phyloP scores from a whole-genome alignment of 2,797 vertebrate species.

The Onychomys torridus region DNA sequence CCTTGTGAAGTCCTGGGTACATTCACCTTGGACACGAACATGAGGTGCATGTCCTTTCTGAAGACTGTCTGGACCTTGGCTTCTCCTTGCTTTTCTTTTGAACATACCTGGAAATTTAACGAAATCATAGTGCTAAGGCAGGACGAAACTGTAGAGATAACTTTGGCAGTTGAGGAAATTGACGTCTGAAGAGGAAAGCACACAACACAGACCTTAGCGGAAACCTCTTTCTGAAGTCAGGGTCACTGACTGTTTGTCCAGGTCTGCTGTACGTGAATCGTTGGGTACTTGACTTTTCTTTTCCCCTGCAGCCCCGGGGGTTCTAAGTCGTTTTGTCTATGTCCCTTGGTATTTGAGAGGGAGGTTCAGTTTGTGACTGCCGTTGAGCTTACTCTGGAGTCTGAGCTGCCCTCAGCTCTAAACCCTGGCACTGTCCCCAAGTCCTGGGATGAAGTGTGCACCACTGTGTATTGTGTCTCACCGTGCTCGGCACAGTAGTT shows the following conservation, averaged over 20 bases:
- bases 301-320: not conserved
- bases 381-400: not conserved
- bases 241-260: not conserved
- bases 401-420: no score
- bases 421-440: not conserved
- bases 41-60: not conserved
- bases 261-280: not conserved
- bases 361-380: not conserved
- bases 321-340: no score
- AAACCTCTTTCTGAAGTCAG: not conserved
- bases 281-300: not conserved
- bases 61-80: not conserved
- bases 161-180: conserved; percentile 25
- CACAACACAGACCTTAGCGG: not conserved
- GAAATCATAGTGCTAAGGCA: not conserved
- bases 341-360: not conserved
- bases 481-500: not conserved
- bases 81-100: not conserved
- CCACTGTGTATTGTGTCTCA: fast-evolving
- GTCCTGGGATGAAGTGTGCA: not conserved
- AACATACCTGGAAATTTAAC: not conserved
- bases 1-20: not conserved
- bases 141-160: not conserved
- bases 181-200: not conserved
- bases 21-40: not conserved